A percentile compares a stretch with the other conserved stretches of the same genome.
phyloP scores from a whole-genome alignment of 2,113 vertebrate genomes.

The Microcebus jonahi region DNA sequence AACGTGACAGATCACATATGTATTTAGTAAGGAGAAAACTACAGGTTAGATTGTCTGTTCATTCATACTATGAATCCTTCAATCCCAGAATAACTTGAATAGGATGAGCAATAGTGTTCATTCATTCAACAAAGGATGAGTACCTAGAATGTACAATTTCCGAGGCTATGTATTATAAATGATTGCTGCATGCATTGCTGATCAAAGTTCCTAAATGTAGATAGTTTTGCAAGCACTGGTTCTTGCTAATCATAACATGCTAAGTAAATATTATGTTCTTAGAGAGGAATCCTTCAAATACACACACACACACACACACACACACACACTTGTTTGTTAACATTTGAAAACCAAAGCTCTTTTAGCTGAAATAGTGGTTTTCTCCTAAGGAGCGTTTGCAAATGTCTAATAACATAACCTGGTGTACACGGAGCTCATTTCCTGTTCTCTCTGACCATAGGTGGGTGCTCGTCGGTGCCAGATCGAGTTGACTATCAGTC shows the following conservation, averaged over 20 bases:
- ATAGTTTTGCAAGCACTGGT: not conserved
- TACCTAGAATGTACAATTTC: not conserved
- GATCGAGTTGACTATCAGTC: not conserved
- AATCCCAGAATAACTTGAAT: not conserved
- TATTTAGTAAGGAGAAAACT: not conserved
- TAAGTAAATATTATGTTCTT: constrained; percentile 4
- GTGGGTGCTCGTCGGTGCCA: not conserved
- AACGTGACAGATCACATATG: not conserved
- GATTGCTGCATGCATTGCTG: not conserved
- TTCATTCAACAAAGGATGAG: not conserved
- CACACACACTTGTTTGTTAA: not conserved
- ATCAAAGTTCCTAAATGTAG: not conserved
- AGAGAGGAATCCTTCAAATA: constrained; percentile 38
- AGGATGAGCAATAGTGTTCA: not conserved
- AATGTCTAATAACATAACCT: not conserved
- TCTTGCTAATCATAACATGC: not conserved
- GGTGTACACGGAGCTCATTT: not conserved
- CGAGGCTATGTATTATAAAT: not conserved
- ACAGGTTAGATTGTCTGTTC: not conserved
- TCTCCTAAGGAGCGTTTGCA: constrained; percentile 39
- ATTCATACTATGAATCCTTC: not conserved
- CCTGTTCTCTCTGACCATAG: not conserved
- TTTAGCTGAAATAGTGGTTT: constrained; percentile 5
- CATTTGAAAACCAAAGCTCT: constrained; percentile 53
- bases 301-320: not conserved